Percentiles rank a stretch among this genome's conserved stretches.
Conservation (phyloP, 2,113 vertebrate genomes). For the Dromiciops gliroides region DNA sequence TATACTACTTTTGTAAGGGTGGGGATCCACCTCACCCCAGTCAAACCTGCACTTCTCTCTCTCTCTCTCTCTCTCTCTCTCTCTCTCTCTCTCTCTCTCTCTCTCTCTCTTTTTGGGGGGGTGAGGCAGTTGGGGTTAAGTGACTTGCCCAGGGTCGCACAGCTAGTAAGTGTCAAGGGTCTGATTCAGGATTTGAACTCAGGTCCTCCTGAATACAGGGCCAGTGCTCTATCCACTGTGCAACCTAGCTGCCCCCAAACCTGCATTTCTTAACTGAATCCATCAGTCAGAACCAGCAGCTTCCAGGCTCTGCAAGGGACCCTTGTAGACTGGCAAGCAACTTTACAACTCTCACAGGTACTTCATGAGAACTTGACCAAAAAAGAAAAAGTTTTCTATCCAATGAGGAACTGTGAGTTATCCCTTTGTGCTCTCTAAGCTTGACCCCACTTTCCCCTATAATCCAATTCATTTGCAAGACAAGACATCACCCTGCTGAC, state of each 20-base stretch:
- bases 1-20: conserved; percentile 2
- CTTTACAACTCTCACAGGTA: background rate
- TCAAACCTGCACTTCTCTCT: background rate
- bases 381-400: background rate
- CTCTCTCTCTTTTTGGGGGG: no score
- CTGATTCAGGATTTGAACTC: no score
- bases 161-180: no score
- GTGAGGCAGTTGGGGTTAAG: no score
- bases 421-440: background rate
- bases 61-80: no score
- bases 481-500: no score
- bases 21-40: background rate
- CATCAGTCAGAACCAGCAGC: background rate
- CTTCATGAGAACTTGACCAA: background rate
- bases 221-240: no score
- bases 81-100: no score
- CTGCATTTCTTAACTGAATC: background rate
- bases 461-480: no score
- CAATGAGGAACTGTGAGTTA: background rate
- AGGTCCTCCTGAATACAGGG: no score
- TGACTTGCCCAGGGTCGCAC: no score
- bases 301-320: background rate
- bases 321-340: background rate
- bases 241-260: no score
- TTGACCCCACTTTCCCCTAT: background rate